A percentile compares a stretch with the other conserved stretches of the same genome.
phyloP scores from a whole-genome alignment of 92 coral and sea anemone genomes.

The Muricea muricata region DNA sequence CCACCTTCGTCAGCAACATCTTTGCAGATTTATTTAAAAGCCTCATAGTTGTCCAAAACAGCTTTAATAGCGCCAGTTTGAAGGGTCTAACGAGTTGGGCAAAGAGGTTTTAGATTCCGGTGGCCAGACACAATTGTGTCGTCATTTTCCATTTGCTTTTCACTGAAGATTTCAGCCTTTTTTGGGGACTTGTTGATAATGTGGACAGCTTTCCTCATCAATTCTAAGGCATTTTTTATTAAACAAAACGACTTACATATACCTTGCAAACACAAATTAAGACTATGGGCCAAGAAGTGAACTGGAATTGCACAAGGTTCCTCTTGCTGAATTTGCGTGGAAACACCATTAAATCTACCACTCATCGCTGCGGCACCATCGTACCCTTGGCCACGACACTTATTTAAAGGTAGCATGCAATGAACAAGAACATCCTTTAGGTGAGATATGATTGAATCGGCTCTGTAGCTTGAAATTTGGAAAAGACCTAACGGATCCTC shows the following conservation, averaged over 20 bases:
- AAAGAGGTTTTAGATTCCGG: conserved; percentile 43
- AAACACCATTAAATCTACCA: conserved; percentile 3
- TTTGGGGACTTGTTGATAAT: conserved; percentile 41
- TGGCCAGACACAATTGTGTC: not conserved
- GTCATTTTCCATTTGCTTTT: conserved; percentile 23
- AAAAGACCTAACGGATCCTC: conserved; percentile 28
- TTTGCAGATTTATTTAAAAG: conserved; percentile 16
- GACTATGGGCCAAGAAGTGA: conserved; percentile 26
- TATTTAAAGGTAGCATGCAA: conserved; percentile 5
- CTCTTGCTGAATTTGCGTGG: not conserved
- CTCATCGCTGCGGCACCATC: conserved; percentile 20
- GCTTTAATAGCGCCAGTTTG: conserved; percentile 2
- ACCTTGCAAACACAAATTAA: conserved; percentile 32
- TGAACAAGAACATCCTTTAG: conserved; percentile 23
- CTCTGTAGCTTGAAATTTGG: conserved; percentile 19
- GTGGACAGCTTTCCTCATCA: conserved; percentile 30
- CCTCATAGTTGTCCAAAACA: conserved; percentile 30
- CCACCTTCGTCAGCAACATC: no score
- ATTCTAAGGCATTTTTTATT: conserved; percentile 12
- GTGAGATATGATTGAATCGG: conserved; percentile 15
- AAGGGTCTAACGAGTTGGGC: conserved; percentile 59
- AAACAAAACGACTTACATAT: conserved; percentile 9
- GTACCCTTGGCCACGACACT: conserved; percentile 18
- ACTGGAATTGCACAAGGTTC: conserved; percentile 22
- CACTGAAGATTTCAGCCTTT: conserved; percentile 29